These are phyloP conservation scores for Lepidocyrtinus sp. DNA, from an alignment of 2,888 invertebrate genomes.

Conservation along the genomic window DNA sequence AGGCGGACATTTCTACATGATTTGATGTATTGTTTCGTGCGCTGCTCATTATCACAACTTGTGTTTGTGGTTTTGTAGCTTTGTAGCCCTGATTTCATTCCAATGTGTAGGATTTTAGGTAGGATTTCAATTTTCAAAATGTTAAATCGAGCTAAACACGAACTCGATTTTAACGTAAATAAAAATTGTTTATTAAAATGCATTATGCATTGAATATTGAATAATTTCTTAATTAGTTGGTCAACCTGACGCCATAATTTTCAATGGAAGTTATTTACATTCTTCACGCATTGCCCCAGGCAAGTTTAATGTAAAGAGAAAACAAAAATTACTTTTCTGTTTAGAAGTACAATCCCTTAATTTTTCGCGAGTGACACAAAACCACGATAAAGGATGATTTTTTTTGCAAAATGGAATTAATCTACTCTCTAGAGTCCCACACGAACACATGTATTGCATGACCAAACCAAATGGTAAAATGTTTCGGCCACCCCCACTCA, in stretches of 20 bases:
- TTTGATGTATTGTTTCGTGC: slow-evolving; percentile 2
- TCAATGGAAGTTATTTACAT: not conserved
- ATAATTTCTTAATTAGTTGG: not conserved
- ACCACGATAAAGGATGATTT: not conserved
- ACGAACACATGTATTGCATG: not conserved
- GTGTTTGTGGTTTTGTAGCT: not conserved
- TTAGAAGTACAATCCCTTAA: too few species aligned
- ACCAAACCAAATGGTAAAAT: not conserved
- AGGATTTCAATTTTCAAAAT: slow-evolving; percentile 9
- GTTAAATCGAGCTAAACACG: too few species aligned
- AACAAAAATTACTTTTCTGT: too few species aligned
- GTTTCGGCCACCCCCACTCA: not conserved
- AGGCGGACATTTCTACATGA: slow-evolving; percentile 27
- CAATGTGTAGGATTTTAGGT: not conserved
- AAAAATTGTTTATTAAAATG: too few species aligned
- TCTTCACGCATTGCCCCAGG: not conserved
- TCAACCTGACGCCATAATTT: not conserved
- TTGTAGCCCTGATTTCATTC: not conserved
- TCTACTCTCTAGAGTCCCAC: not conserved
- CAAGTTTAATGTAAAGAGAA: not conserved
- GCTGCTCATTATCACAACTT: not conserved
- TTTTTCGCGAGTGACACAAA: not conserved
- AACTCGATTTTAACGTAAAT: too few species aligned
- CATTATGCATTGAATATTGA: not conserved
- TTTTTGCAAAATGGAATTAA: not conserved